These are phyloP conservation scores for Bradypodion ventrale DNA, from an alignment of 2,797 vertebrate genomes.

Conservation along the genomic window DNA sequence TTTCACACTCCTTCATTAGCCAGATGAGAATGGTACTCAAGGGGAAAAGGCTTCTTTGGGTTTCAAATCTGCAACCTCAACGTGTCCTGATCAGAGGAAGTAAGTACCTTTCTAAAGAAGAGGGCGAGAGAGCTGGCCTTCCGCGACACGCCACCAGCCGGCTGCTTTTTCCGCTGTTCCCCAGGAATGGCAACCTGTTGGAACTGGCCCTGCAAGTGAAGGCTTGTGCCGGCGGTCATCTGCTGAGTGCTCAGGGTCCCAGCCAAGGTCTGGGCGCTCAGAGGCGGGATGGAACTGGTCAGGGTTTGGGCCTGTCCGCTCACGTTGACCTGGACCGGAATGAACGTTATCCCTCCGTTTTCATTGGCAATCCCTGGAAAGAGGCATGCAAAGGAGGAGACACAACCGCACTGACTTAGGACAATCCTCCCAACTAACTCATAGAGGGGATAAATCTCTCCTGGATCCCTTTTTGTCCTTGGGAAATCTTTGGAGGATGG, in stretches of 20 bases:
- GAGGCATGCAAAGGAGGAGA: neutral
- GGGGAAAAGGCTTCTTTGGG: neutral
- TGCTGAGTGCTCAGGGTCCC: slow-evolving; percentile 75
- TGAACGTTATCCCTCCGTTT: slow-evolving; percentile 90
- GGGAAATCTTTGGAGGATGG: too few relatives aligned
- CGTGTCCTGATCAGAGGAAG: neutral
- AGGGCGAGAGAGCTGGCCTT: slow-evolving; percentile 84
- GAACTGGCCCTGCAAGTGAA: slow-evolving; percentile 77
- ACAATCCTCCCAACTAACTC: too few relatives aligned
- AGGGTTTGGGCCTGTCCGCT: slow-evolving; percentile 79
- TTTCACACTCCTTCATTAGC: neutral
- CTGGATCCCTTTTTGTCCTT: too few relatives aligned
- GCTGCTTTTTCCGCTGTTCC: slow-evolving; percentile 65
- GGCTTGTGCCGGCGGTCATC: slow-evolving; percentile 67
- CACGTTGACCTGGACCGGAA: slow-evolving; percentile 87
- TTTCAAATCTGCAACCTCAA: neutral
- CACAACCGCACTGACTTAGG: neutral
- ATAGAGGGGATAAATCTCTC: neutral
- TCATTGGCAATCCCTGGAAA: slow-evolving; percentile 88
- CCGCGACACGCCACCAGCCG: slow-evolving; percentile 47
- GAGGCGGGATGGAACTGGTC: slow-evolving; percentile 75
- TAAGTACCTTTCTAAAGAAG: slow-evolving; percentile 91
- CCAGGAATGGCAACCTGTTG: slow-evolving; percentile 70
- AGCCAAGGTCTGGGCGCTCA: slow-evolving; percentile 78
- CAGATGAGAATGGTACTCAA: neutral